phyloP scores from a whole-genome alignment of 2,113 vertebrate genomes.

The Oriolus oriolus region DNA sequence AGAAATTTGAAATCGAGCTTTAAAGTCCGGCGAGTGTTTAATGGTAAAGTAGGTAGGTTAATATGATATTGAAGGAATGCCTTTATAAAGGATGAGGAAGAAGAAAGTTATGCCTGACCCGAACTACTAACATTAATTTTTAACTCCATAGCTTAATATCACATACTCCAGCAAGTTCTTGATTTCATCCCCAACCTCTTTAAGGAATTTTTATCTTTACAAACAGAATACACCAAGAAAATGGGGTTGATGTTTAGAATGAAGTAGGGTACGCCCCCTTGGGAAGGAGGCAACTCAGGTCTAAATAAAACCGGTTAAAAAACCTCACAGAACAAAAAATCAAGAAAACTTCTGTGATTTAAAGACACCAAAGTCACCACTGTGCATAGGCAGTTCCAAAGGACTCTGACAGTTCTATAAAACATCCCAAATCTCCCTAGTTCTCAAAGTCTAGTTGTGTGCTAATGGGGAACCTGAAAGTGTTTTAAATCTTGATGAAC shows the following conservation, averaged over 20 bases:
- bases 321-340: fast-evolving
- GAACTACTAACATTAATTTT: background rate
- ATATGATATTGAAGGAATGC: background rate
- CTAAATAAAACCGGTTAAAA: background rate
- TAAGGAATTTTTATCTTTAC: background rate
- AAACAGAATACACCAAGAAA: background rate
- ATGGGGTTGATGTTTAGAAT: background rate
- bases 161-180: background rate
- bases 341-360: background rate
- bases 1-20: background rate
- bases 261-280: background rate
- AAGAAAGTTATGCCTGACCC: background rate
- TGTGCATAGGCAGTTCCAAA: background rate
- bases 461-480: background rate
- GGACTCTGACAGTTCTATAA: background rate
- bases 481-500: background rate
- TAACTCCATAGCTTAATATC: background rate
- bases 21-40: background rate
- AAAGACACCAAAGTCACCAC: background rate
- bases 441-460: background rate
- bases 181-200: background rate
- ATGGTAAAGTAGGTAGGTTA: background rate
- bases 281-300: background rate
- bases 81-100: background rate
- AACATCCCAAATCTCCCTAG: background rate